Evolutionary conservation across 2,888 invertebrate genomes (phyloP), one percentile per base, ranked within the genome.

Genomic region (Tenthredo livida): DNA sequence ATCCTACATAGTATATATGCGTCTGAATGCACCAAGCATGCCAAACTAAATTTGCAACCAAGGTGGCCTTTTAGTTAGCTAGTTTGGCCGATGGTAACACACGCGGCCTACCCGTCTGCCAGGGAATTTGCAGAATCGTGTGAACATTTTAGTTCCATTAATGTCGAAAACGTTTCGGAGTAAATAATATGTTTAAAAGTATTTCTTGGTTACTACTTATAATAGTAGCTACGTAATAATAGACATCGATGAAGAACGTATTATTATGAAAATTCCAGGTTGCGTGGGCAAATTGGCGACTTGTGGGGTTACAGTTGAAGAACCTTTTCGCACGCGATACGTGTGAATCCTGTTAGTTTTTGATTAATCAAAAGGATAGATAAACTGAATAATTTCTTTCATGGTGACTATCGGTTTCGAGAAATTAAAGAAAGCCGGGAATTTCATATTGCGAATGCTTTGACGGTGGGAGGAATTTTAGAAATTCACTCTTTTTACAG

Each of bases 141-240:
- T 54, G 33, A 77, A 50, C 17, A 54, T 54, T 29, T 77, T 15
- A 40, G 77, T 77, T 77, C 50, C 54, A 50, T 77, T n/a, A 54
- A 40, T 17, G 10, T 54, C 33, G 12, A 15, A 17, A 77, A 40
- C 33, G 54, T 1, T 29, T 40, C 9, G 7, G 29, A 54, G 72
- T 43, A n/a, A 77, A 50, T 50, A 29, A 54, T 54, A 54, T 17
- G 54, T 12, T 54, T 5, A 54, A 77, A 50, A 21, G 54, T 77
- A 50, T 77, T 50, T 77, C 33, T 77, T 77, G 54, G 50, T n/a
- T 77, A 77, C 77, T 77, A 77, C 54, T 50, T 54, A 29, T 54
- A 50, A 54, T 50, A 77, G 77, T 77, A 50, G 77, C 77, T 77
- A 50, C 50, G 47, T 77, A 77, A 77, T 77, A 54, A 77, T 77